phyloP scores from a whole-genome alignment of 35 echinoderm and acorn worm genomes.

The Heliocidaris erythrogramma region DNA sequence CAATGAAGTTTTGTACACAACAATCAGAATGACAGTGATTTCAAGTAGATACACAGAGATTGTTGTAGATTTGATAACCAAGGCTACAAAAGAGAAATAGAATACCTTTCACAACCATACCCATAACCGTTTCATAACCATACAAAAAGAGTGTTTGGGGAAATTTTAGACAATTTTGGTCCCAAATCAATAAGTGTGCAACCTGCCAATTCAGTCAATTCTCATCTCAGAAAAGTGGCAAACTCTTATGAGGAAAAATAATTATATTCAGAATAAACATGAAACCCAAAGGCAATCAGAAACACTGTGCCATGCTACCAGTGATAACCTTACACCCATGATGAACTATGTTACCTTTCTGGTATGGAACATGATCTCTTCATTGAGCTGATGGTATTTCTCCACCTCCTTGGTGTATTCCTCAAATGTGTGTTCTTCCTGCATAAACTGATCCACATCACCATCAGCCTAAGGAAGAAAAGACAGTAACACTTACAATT shows the following conservation, averaged over 20 bases:
- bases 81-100: neutral
- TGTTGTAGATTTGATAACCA: too few relatives aligned
- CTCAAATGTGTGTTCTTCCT: conserved; percentile 94
- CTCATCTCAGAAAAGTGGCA: neutral
- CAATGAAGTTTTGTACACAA: neutral
- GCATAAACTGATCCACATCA: conserved; percentile 88
- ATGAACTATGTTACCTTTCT: conserved; percentile 72
- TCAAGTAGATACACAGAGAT: neutral
- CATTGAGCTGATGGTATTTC: conserved; percentile 83
- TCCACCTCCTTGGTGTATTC: conserved; percentile 88
- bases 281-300: neutral
- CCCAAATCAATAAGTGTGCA: neutral
- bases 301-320: neutral
- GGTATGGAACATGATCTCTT: conserved; percentile 91
- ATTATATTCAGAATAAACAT: neutral
- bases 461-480: conserved; percentile 72
- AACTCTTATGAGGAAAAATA: neutral
- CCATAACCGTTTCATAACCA: neutral
- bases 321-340: neutral
- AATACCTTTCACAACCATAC: neutral
- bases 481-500: neutral
- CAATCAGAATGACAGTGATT: neutral
- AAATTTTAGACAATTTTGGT: neutral
- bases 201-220: neutral
- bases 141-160: neutral